Evolutionary conservation across 35 echinoderm and acorn worm species (phyloP).

Genomic region (Heliocidaris tuberculata): DNA sequence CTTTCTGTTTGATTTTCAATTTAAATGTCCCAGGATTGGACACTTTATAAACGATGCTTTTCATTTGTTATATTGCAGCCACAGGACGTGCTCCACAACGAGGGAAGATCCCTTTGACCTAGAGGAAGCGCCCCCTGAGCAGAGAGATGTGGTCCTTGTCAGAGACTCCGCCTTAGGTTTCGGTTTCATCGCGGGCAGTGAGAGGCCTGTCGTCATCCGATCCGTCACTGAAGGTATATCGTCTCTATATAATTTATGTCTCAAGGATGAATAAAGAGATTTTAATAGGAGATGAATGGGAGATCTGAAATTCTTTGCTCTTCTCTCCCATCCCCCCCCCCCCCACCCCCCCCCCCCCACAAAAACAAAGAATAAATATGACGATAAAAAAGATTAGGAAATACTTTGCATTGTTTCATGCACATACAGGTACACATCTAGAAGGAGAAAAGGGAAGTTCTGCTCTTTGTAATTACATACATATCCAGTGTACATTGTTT

Average conservation of each 20-base stretch:
- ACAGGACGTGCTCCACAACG: constrained; percentile 52
- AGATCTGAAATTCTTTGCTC: too few species aligned
- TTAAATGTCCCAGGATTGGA: neutral
- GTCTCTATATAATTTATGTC: neutral
- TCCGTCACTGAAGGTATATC: constrained; percentile 88
- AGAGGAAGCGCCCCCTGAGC: constrained; percentile 69
- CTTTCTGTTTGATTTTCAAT: too few species aligned
- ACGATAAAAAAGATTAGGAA: too few species aligned
- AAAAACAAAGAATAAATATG: too few species aligned
- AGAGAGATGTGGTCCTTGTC: constrained; percentile 67
- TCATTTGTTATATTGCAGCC: constrained; percentile 46
- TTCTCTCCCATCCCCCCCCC: too few species aligned
- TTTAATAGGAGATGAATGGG: neutral
- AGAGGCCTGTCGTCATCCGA: constrained; percentile 88
- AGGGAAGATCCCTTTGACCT: constrained; percentile 69
- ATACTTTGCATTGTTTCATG: too few species aligned
- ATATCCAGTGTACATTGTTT: too few species aligned
- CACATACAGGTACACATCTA: too few species aligned
- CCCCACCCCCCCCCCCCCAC: too few species aligned
- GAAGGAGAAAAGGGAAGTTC: too few species aligned
- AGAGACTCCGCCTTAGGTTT: constrained; percentile 77
- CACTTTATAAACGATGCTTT: neutral
- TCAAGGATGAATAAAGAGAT: neutral
- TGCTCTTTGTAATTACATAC: too few species aligned
- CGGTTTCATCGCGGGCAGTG: constrained; percentile 97